These are phyloP conservation scores for Magallana angulata DNA, from an alignment of 1,140 invertebrate species.

Conservation along the genomic window DNA sequence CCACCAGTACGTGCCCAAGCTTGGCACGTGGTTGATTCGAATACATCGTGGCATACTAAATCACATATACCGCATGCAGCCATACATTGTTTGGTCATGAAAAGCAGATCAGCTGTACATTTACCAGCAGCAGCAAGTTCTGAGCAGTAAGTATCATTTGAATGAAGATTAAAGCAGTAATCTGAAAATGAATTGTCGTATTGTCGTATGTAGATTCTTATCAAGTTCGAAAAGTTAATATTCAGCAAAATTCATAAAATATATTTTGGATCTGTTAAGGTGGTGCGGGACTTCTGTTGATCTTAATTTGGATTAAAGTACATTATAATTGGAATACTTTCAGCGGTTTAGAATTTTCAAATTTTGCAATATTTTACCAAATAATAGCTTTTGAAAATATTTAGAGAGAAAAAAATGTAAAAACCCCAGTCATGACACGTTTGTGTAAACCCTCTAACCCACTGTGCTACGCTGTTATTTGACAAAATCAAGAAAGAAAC, in stretches of 20 bases:
- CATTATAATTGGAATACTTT: no score
- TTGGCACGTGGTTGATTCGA: not conserved
- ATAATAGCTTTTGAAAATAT: no score
- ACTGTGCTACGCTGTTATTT: no score
- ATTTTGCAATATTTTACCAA: no score
- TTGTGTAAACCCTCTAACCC: no score
- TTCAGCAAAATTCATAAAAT: not conserved
- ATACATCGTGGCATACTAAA: not conserved
- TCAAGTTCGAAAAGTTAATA: not conserved
- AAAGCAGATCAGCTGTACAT: slow-evolving; percentile 12
- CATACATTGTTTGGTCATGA: not conserved
- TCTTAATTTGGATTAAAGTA: no score
- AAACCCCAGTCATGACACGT: no score
- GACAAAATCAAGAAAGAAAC: no score
- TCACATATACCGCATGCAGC: not conserved
- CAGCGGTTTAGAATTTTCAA: no score
- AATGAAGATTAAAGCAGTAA: slow-evolving; percentile 28
- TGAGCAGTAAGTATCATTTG: slow-evolving; percentile 1
- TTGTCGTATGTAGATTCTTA: not conserved
- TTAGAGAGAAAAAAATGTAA: no score
- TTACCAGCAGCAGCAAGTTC: slow-evolving; percentile 29
- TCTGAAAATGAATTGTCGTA: not conserved
- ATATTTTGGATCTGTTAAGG: not conserved
- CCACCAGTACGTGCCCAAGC: not conserved
- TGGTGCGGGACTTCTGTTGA: no score